Evolutionary conservation across 2,888 invertebrate genomes (phyloP), one percentile per base, ranked within the genome.

Genomic region (Cataglyphis cursor): DNA sequence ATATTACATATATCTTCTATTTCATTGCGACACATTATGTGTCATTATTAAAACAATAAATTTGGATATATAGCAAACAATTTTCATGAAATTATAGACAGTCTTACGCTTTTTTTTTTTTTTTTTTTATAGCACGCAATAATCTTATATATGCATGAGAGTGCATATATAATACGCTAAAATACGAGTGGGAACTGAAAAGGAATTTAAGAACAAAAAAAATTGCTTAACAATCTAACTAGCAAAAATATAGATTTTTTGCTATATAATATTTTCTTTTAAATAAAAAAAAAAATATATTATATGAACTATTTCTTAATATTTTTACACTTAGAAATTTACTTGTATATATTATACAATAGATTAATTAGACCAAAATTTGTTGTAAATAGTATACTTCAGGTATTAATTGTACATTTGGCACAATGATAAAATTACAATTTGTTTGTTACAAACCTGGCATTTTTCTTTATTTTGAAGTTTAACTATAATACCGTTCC

Each of bases 351-450:
- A 62, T 15, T 15, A 44, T 62, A 41, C 18, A 73, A 1, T 10
- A 62, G 31, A 61, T 61, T 24, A 75, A 75, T 48, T 75, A 24
- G 5, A 44, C 5, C 21, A 10, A 48, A 9, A 75, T 31, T 28
- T n/a, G 12, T 75, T 64, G 8, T 48, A 74, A 64, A 62, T 74
- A 62, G 31, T 15, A 31, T 74, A 21, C 48, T 48, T 75, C 21
- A 64, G 31, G 24, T 64, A 75, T 75, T 75, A 75, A 68, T 78
- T 78, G 15, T 78, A 78, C 41, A 70, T 78, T 72, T 78, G 59
- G 59, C 44, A 70, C 41, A 59, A 10, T 44, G 15, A 70, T 41
- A 8, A 70, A 44, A 51, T 70, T 70, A 70, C 70, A 59, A 78
- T 78, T 57, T 57, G 12, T 68, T 70, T 78, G 9, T 70, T 70